These are phyloP conservation scores for Scaptomyza flava DNA, from an alignment of 2,888 invertebrate genomes.

Conservation along the genomic window DNA sequence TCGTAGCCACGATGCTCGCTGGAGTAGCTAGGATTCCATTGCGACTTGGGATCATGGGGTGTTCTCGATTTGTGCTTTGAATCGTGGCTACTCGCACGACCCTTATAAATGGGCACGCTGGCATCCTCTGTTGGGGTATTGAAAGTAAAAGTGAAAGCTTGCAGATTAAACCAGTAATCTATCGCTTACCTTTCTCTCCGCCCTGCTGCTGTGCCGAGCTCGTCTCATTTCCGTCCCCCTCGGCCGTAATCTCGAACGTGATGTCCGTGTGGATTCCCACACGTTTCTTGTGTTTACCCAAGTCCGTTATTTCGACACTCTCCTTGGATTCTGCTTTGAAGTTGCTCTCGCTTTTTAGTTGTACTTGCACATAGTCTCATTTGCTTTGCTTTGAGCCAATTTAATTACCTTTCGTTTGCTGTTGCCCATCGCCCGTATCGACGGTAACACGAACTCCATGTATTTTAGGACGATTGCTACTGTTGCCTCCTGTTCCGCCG, in stretches of 20 bases:
- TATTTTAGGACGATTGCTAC: conserved; percentile 82
- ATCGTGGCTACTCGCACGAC: conserved; percentile 61
- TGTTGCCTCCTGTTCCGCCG: conserved; percentile 28
- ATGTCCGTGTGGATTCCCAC: conserved; percentile 84
- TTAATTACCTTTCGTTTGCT: conserved; percentile 82
- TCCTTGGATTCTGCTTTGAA: conserved; percentile 81
- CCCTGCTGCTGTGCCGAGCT: conserved; percentile 78
- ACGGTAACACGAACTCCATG: conserved; percentile 84
- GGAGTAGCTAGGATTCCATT: conserved; percentile 82
- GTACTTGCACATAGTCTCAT: conserved; percentile 21
- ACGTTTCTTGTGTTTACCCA: conserved; percentile 83
- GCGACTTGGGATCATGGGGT: conserved; percentile 79
- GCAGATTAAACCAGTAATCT: background rate
- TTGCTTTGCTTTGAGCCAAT: conserved; percentile 45
- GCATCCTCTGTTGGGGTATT: conserved; percentile 78
- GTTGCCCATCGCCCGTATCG: conserved; percentile 83
- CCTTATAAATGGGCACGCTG: conserved; percentile 84
- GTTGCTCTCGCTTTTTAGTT: conserved; percentile 11
- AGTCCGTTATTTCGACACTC: conserved; percentile 83
- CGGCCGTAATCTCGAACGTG: conserved; percentile 84
- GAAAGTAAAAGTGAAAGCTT: conserved; percentile 1
- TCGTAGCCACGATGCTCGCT: conserved; percentile 70
- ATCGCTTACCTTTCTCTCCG: conserved; percentile 77
- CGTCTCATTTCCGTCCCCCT: conserved; percentile 80
- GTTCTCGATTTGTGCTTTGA: conserved; percentile 74